Percentiles rank a stretch among this genome's conserved stretches.
These are phyloP conservation scores for Eutolmus rufibarbis DNA, from an alignment of 2,888 invertebrate genomes.

Conservation along the genomic window DNA sequence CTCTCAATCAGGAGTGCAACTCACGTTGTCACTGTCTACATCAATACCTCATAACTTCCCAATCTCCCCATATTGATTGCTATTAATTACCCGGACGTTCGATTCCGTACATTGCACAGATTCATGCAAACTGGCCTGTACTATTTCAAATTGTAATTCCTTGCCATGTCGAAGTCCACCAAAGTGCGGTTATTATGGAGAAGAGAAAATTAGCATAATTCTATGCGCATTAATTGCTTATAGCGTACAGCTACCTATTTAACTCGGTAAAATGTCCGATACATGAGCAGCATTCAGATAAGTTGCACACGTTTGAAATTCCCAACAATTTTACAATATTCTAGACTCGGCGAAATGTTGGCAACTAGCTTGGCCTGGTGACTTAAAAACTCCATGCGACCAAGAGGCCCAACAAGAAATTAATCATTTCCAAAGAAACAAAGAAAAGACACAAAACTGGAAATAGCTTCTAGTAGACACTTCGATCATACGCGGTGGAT, in stretches of 20 bases:
- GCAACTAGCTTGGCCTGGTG: constrained; percentile 16
- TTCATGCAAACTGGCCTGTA: not conserved
- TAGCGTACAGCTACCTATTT: not conserved
- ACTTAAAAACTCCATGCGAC: not conserved
- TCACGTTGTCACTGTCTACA: not conserved
- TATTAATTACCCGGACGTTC: not conserved
- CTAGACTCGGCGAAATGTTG: not conserved
- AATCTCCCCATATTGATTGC: not conserved
- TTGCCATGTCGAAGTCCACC: not conserved
- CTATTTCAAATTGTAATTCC: not conserved
- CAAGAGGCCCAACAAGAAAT: not conserved
- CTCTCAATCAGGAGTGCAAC: not conserved
- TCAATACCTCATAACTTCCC: not conserved
- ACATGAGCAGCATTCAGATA: not conserved
- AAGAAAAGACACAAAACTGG: constrained; percentile 1
- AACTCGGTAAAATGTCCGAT: not conserved
- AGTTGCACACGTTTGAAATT: not conserved
- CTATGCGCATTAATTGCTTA: constrained; percentile 16
- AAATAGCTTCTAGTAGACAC: not conserved
- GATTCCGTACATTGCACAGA: not conserved
- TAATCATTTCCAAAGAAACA: constrained; percentile 4
- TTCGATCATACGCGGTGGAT: not conserved
- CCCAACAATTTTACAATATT: not conserved
- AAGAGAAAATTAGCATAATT: not conserved
- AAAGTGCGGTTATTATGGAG: not conserved